Evolutionary conservation across 2,113 vertebrate genomes (phyloP).

Genomic region (Embiotoca jacksoni): DNA sequence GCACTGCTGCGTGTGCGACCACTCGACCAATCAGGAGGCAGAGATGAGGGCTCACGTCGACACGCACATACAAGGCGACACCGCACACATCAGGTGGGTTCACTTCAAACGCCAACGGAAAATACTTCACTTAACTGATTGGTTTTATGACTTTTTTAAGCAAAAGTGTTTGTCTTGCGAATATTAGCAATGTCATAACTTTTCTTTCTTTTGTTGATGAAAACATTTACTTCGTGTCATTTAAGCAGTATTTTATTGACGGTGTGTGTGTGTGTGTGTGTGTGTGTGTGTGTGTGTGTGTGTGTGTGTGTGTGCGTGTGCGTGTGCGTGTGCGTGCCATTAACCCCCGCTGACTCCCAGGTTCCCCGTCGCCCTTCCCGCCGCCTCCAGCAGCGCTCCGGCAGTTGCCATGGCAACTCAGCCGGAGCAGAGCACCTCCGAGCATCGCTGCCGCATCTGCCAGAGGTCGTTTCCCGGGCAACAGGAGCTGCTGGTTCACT

Average conservation of each 20-base stretch:
- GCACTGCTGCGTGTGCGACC: conserved; percentile 78
- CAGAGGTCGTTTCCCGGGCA: conserved; percentile 96
- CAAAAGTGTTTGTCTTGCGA: too few species aligned
- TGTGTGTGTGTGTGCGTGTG: neutral
- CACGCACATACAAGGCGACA: conserved; percentile 57
- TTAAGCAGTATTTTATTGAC: too few species aligned
- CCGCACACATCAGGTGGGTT: conserved; percentile 48
- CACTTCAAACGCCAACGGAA: too few species aligned
- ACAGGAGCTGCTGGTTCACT: conserved; percentile 97
- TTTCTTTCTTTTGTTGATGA: too few species aligned
- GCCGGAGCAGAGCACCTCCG: conserved; percentile 63
- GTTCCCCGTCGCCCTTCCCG: conserved; percentile 60
- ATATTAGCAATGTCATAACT: too few species aligned
- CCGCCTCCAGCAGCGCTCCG: conserved; percentile 83
- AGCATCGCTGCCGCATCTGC: conserved; percentile 99
- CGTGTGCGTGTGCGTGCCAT: conserved; percentile 17
- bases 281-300: conserved; percentile 16
- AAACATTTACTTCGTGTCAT: too few species aligned
- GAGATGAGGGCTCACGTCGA: conserved; percentile 75
- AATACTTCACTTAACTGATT: too few species aligned
- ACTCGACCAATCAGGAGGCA: conserved; percentile 78
- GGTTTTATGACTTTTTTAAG: too few species aligned
- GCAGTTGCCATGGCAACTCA: conserved; percentile 89
- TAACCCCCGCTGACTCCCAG: conserved; percentile 60
- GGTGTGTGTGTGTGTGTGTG: neutral